phyloP scores from a whole-genome alignment of 2,797 vertebrate genomes.

The Lagocephalus sceleratus region DNA sequence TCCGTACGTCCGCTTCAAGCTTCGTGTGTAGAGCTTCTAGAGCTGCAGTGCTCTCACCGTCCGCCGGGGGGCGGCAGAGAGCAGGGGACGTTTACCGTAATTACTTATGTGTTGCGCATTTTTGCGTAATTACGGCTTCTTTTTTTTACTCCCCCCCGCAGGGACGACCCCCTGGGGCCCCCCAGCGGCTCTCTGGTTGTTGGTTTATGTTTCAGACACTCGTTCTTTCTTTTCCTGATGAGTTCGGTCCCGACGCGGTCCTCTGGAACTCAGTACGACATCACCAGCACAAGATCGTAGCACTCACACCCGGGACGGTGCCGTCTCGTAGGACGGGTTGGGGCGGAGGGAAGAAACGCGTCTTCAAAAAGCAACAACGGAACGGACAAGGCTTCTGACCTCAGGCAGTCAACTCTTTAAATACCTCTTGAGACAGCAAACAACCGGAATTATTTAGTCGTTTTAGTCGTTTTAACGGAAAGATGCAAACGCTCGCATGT shows the following conservation, averaged over 20 bases:
- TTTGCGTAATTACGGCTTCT: not conserved
- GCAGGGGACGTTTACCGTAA: no score
- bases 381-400: not conserved
- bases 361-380: not conserved
- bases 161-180: no score
- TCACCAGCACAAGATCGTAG: not conserved
- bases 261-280: not conserved
- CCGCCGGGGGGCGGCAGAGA: no score
- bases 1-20: constrained; percentile 14
- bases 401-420: not conserved
- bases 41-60: constrained; percentile 14
- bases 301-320: not conserved
- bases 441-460: not conserved
- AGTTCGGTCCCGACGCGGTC: not conserved
- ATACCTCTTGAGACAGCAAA: constrained; percentile 4
- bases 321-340: not conserved
- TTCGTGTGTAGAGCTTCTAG: constrained; percentile 1
- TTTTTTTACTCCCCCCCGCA: no score
- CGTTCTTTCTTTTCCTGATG: no score
- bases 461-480: not conserved
- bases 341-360: not conserved
- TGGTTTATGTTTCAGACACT: no score
- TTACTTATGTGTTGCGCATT: not conserved
- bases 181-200: no score
- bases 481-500: constrained; percentile 19